Base-by-base conservation (phyloP, 2,113 vertebrate genomes). In the Channa argus region DNA sequence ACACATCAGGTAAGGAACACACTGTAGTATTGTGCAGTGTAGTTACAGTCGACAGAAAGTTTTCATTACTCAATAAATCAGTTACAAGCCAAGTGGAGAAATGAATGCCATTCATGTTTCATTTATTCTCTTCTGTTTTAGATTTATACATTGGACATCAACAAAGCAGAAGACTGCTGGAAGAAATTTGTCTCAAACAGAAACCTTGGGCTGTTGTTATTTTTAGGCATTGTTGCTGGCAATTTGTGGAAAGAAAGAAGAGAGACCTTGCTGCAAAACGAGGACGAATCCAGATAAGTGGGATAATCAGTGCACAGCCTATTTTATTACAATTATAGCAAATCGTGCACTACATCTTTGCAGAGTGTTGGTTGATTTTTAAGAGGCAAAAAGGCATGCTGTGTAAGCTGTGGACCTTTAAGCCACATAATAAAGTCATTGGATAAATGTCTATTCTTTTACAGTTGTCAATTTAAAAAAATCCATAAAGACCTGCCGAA, bases 141-240 rank as follows among this genome's bases (percentile, higher is more conserved):
- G 97, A 95, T 99, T 77, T 96, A 95, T 79, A 94, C 94, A 5
- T 71, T 99, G 84, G 95, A 99, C 82, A 96, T 96, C 68, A 94
- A 97, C 85, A 96, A 92, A 71, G 93, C 96, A 9, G 96, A 96
- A 68, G 96, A 98, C 75, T 99, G 98, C 74, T 99, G 98, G 98
- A 93, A 95, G 80, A 98, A 97, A 70, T 99, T 99, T 84, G 87
- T 90, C 49, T 97, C 97, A 2, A 99, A 98, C 89, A 95, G 95
- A 84, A 96, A 95, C 66, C 45, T 97, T 12, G 97, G 97, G 73
- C 83, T 98, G 50, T 81, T 98, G 24, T 59, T 99, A 52, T 96
- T 99, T 74, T 51, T 93, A 63, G 98, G 97, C 33, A 97, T 99
- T 77, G 81, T 97, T 39, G 73, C 94, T 14, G 96, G 97, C 24